Evolutionary conservation across 1,140 invertebrate species (phyloP), one percentile per base, ranked within the genome.

Genomic region (Oryzaephilus surinamensis): DNA sequence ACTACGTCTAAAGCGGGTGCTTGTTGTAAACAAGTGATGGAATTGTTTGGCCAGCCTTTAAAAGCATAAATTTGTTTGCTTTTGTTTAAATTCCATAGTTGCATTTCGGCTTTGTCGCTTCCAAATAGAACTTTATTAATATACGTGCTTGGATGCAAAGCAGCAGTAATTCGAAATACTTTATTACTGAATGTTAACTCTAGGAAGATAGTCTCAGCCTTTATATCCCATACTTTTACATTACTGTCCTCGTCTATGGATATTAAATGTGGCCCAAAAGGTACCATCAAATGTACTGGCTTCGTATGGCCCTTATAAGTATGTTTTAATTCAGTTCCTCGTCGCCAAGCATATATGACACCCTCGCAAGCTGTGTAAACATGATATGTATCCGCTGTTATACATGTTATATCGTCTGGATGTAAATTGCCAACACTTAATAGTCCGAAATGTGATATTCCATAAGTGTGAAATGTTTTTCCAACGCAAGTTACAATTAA

Each of bases 111-210:
- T 62, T 97, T 87, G 34, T 79, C 69, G 50, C 89, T 94, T 8
- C 84, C 94, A 30, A 98, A 62, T n/a, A 98, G 60, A 30, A 97
- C 75, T 69, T 97, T 98, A 60, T 98, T 97, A 2, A 93, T 61
- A 57, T 97, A 98, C 0, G 93, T 93, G 28, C 71, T 77, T 2
- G 93, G 94, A 71, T 98, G 94, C 30, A 83, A 66, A 1, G 95
- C 44, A 0, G 81, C 68, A 0, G 83, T 79, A 7, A 96, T 79
- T 52, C 77, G 67, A 58, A 96, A 95, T 10, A 62, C 61, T 0
- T 72, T 60, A n/a, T 71, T 66, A 45, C 76, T 71, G 57, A 93
- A 92, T n/a, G 64, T 69, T 0, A 85, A 56, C 48, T 85, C 78
- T 14, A 79, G 50, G 49, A 76, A 67, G 10, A 78, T 52, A 31